Conservation (phyloP, 2,797 vertebrate species). For the Podarcis lilfordi region DNA sequence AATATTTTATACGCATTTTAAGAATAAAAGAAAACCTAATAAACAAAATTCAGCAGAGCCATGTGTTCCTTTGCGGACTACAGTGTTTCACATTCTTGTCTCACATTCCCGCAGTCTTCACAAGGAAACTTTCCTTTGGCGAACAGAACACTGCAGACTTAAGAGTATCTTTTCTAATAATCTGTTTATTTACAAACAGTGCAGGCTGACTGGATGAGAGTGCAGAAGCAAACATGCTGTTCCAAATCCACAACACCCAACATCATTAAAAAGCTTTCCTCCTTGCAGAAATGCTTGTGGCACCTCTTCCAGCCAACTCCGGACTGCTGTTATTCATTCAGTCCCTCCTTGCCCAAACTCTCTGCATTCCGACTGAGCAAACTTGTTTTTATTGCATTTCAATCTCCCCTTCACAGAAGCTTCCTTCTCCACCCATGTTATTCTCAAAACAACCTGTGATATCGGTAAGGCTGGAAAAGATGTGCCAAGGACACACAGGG, state of each 20-base stretch:
- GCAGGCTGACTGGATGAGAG: neutral
- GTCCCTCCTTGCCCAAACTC: neutral
- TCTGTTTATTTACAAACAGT: neutral
- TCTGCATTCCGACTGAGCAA: neutral
- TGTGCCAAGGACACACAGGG: neutral
- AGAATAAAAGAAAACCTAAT: conserved; percentile 18
- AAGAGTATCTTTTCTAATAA: neutral
- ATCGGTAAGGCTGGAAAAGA: neutral
- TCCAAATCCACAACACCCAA: neutral
- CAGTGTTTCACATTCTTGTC: neutral
- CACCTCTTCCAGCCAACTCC: neutral
- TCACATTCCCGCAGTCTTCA: neutral
- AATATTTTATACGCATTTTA: conserved; percentile 18
- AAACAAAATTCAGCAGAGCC: neutral
- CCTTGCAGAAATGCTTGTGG: neutral
- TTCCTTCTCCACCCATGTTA: neutral
- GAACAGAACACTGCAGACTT: neutral
- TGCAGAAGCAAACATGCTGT: neutral
- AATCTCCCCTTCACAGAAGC: neutral
- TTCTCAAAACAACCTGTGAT: neutral
- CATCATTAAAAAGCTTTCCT: neutral
- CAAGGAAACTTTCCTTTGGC: neutral
- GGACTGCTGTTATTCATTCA: neutral
- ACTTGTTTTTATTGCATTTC: neutral
- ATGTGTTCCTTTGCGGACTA: neutral